Percentiles rank a stretch among this genome's conserved stretches.
Conservation (phyloP, 2,113 vertebrate species). For the Oncorhynchus tshawytscha region DNA sequence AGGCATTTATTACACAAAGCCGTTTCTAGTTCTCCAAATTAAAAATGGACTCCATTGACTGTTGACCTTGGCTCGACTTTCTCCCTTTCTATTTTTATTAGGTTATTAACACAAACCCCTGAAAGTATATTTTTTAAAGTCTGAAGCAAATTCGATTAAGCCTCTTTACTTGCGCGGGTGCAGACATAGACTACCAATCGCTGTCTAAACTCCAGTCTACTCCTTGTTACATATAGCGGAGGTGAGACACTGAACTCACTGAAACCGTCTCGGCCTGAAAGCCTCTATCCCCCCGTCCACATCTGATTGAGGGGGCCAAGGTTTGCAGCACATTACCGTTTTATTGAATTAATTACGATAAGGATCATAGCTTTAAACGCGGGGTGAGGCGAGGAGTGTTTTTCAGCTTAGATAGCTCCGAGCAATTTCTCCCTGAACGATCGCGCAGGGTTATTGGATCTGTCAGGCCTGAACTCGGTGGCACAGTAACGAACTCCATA, state of each 20-base stretch:
- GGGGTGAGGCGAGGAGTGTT: constrained; percentile 89
- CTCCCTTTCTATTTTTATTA: constrained; percentile 71
- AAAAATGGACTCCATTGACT: constrained; percentile 63
- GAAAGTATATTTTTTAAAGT: constrained; percentile 76
- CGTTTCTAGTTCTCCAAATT: constrained; percentile 59
- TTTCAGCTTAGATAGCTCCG: constrained; percentile 87
- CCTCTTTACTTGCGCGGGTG: constrained; percentile 67
- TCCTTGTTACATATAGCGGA: constrained; percentile 83
- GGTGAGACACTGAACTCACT: constrained; percentile 84
- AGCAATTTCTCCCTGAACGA: constrained; percentile 90
- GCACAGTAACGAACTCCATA: constrained; percentile 91
- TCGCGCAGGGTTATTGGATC: constrained; percentile 93
- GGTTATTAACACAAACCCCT: constrained; percentile 75
- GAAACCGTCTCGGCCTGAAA: constrained; percentile 89
- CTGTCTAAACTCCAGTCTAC: constrained; percentile 81
- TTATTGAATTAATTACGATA: constrained; percentile 99
- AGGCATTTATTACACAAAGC: constrained; percentile 53
- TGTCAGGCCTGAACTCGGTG: constrained; percentile 99
- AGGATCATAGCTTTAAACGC: constrained; percentile 99
- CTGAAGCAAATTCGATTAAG: constrained; percentile 77
- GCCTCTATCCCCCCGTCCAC: constrained; percentile 59
- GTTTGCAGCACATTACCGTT: constrained; percentile 97
- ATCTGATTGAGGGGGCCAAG: constrained; percentile 56
- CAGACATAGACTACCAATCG: constrained; percentile 68
- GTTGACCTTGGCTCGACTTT: constrained; percentile 71